These are phyloP conservation scores for Rana temporaria DNA, from an alignment of 2,113 vertebrate genomes.

Conservation along the genomic window DNA sequence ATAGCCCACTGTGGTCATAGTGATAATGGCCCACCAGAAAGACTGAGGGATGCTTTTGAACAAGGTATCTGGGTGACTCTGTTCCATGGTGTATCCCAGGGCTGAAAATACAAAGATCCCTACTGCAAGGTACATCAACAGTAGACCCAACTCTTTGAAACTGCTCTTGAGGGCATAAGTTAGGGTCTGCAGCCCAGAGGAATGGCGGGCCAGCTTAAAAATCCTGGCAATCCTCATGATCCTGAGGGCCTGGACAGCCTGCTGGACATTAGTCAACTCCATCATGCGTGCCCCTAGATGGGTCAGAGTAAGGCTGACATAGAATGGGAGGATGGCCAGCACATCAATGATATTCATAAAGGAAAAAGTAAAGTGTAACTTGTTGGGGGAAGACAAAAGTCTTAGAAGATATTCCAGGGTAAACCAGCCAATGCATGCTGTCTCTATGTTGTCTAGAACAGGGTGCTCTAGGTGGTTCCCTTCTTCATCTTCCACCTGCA, in stretches of 20 bases:
- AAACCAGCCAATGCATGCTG: conserved; percentile 93
- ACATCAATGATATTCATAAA: conserved; percentile 96
- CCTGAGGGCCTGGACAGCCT: conserved; percentile 91
- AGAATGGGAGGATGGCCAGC: conserved; percentile 92
- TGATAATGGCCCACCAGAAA: conserved; percentile 99
- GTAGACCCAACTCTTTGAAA: conserved; percentile 92
- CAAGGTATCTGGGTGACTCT: conserved; percentile 93
- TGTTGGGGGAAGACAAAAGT: conserved; percentile 88
- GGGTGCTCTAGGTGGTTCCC: conserved; percentile 91
- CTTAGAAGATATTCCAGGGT: conserved; percentile 91
- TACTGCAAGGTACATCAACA: conserved; percentile 96
- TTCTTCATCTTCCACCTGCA: conserved; percentile 86
- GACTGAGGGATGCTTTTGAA: conserved; percentile 97
- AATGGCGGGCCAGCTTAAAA: conserved; percentile 95
- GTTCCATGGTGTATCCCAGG: conserved; percentile 94
- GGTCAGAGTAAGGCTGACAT: conserved; percentile 88
- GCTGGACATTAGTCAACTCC: conserved; percentile 92
- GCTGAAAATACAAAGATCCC: conserved; percentile 98
- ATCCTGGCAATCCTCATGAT: conserved; percentile 93
- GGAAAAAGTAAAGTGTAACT: conserved; percentile 85
- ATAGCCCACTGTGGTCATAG: conserved; percentile 97
- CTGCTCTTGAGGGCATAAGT: conserved; percentile 93
- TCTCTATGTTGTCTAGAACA: conserved; percentile 89
- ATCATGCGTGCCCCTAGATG: conserved; percentile 89
- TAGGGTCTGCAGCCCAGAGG: conserved; percentile 91